Conservation (phyloP, 1,140 invertebrate species). For the Reticulitermes speratus region DNA sequence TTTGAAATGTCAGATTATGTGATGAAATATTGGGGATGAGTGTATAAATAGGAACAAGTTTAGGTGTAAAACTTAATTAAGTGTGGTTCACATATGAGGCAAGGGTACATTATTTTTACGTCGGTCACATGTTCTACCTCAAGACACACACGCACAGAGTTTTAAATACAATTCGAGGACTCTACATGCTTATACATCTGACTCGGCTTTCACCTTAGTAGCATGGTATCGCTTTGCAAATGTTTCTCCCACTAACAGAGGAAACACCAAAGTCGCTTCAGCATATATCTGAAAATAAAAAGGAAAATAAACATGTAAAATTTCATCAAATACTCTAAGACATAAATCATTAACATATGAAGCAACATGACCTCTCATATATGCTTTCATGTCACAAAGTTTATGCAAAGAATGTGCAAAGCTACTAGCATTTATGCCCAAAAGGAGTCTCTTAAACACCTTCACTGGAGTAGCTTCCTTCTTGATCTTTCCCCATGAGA, state of each 20-base stretch:
- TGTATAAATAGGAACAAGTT: too few species aligned
- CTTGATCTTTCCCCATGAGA: conserved; percentile 98
- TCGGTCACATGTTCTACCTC: too few species aligned
- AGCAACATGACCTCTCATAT: too few species aligned
- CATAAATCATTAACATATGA: background rate
- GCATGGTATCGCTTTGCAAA: conserved; percentile 64
- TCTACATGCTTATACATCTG: conserved; percentile 21
- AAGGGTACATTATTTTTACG: too few species aligned
- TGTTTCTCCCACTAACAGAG: conserved; percentile 91
- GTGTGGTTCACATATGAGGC: too few species aligned
- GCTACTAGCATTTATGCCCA: background rate
- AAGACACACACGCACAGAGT: too few species aligned
- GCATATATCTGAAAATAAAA: conserved; percentile 70
- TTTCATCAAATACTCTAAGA: background rate
- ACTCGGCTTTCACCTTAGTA: conserved; percentile 26
- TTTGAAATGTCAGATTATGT: too few species aligned
- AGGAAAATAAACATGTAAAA: conserved; percentile 17
- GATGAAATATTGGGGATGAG: too few species aligned
- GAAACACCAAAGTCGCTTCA: conserved; percentile 94
- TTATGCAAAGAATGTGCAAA: too few species aligned
- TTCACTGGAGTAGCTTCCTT: conserved; percentile 90
- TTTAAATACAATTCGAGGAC: too few species aligned
- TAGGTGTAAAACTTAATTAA: too few species aligned
- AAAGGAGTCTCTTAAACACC: conserved; percentile 49
- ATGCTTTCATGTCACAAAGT: too few species aligned